Percentiles rank a stretch among this genome's conserved stretches.
These are phyloP conservation scores for Harpalus rufipes DNA, from an alignment of 2,888 invertebrate species.

Conservation along the genomic window DNA sequence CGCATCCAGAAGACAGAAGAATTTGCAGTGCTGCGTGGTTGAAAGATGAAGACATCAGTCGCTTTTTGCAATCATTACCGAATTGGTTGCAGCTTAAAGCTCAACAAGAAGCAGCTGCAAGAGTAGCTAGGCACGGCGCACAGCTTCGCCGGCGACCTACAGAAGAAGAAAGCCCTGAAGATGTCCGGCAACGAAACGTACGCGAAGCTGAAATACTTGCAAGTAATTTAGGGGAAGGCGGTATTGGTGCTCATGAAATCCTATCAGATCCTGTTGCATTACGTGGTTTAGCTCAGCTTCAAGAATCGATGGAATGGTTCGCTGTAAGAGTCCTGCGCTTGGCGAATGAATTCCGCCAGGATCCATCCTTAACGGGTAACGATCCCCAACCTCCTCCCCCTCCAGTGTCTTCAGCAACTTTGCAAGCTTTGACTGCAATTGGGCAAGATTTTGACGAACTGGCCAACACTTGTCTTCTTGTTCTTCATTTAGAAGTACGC, in stretches of 20 bases:
- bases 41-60: constrained; percentile 95
- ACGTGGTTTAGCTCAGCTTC: constrained; percentile 91
- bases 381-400: constrained; percentile 73
- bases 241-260: constrained; percentile 91
- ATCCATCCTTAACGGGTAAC: constrained; percentile 74
- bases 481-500: constrained; percentile 95
- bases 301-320: constrained; percentile 96
- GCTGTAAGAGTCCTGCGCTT: constrained; percentile 83
- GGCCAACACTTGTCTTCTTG: constrained; percentile 92
- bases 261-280: constrained; percentile 90
- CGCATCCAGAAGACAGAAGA: constrained; percentile 87
- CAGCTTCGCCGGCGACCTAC: constrained; percentile 78
- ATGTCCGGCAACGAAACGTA: constrained; percentile 87
- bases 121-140: constrained; percentile 74
- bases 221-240: constrained; percentile 93
- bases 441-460: constrained; percentile 92
- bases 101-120: constrained; percentile 76
- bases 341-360: constrained; percentile 80
- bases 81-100: constrained; percentile 86
- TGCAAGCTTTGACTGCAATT: constrained; percentile 84
- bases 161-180: constrained; percentile 88
- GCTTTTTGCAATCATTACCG: constrained; percentile 93
- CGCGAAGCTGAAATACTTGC: constrained; percentile 96
- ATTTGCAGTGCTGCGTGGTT: constrained; percentile 93
- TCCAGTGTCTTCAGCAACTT: constrained; percentile 79